phyloP scores from a whole-genome alignment of 2,797 vertebrate species.

The Centroberyx gerrardi region DNA sequence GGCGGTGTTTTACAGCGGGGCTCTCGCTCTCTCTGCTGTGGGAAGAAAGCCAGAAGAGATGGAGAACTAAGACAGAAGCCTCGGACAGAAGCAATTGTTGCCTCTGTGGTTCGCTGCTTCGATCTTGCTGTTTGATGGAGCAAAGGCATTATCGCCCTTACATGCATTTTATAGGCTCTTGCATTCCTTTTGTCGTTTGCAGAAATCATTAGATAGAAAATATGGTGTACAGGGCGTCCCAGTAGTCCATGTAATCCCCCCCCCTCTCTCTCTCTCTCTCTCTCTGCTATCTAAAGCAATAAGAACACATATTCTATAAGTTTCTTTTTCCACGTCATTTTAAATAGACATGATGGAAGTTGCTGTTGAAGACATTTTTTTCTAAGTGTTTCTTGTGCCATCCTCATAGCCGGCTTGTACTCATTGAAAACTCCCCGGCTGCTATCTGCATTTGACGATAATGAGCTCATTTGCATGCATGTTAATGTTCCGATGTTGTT shows the following conservation, averaged over 20 bases:
- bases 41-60: conserved; percentile 30
- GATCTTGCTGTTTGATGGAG: conserved; percentile 63
- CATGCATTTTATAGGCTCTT: conserved; percentile 34
- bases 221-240: conserved; percentile 2
- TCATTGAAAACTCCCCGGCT: too few relatives aligned
- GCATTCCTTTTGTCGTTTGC: conserved; percentile 55
- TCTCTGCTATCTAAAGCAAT: too few relatives aligned
- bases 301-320: too few relatives aligned
- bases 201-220: conserved; percentile 54
- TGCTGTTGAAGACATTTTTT: too few relatives aligned
- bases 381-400: too few relatives aligned
- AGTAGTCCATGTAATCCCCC: not conserved
- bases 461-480: too few relatives aligned
- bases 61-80: conserved; percentile 27
- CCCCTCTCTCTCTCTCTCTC: not conserved
- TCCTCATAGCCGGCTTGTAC: too few relatives aligned
- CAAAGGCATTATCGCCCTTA: conserved; percentile 41
- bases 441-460: too few relatives aligned
- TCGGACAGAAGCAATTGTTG: conserved; percentile 54
- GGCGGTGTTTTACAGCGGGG: conserved; percentile 25
- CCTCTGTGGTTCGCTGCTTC: conserved; percentile 53
- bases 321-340: too few relatives aligned
- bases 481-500: too few relatives aligned
- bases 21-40: not conserved
- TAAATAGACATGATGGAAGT: too few relatives aligned